Conservation (phyloP, 2,113 vertebrate genomes). For the Notiomystis cincta region DNA sequence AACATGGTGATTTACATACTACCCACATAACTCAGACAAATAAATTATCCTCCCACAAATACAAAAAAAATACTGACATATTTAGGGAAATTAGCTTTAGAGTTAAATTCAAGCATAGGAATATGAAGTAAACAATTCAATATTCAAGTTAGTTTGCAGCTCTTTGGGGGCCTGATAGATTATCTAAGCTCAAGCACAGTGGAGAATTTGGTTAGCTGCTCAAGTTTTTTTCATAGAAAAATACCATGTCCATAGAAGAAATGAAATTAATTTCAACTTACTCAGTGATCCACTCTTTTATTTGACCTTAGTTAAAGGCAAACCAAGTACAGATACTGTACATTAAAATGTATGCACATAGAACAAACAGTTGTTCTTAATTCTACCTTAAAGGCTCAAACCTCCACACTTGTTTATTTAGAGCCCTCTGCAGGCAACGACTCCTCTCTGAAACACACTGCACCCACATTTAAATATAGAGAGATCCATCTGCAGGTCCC, state of each 20-base stretch:
- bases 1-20: neutral
- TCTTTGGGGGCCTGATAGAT: neutral
- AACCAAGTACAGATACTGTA: conserved; percentile 82
- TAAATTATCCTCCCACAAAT: neutral
- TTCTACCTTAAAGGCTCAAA: neutral
- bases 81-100: neutral
- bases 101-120: neutral
- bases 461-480: conserved; percentile 84
- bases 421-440: neutral
- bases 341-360: conserved; percentile 55
- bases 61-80: neutral
- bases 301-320: conserved; percentile 79
- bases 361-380: neutral
- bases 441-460: neutral
- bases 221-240: conserved; percentile 50
- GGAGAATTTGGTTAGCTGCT: neutral
- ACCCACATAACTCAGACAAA: neutral
- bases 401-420: neutral
- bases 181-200: neutral
- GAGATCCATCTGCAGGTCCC: conserved; percentile 93
- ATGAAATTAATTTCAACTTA: conserved; percentile 21
- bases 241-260: neutral
- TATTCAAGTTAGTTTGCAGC: neutral
- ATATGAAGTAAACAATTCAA: neutral
- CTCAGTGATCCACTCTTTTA: conserved; percentile 55